Base-by-base conservation (phyloP, 2,797 vertebrate genomes). In the Xenopus petersii region DNA sequence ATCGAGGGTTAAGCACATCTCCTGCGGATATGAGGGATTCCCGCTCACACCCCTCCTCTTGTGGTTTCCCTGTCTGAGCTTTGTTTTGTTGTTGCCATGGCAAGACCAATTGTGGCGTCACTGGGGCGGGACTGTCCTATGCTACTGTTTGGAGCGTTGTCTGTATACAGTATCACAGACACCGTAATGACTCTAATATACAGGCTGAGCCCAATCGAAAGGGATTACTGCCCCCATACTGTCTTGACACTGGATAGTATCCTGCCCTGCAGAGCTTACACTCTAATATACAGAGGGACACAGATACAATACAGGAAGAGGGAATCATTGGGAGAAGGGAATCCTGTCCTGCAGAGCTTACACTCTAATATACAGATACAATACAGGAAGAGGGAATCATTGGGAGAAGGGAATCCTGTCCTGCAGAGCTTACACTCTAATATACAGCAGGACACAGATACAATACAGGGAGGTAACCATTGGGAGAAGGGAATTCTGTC, bases 81-180 rank as follows among this genome's bases (percentile, higher is more conserved):
- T 79, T 79, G 76, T 79, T 79, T 49, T 79, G 24, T n/a, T 54
- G 71, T 79, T 49, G 71, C 71, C 55, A 74, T 65, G 62, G 76
- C 0, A 59, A 73, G 16, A 54, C 24, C 24, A 61, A 64, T 66
- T 33, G 48, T 79, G 76, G 74, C 71, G 66, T 79, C 76, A 74
- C 66, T 36, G 64, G 67, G 76, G 71, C 70, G 51, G 70, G 63
- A 58, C 58, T 54, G 59, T 78, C 66, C 76, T 65, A 24, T 59
- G 76, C 76, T 79, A 79, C 76, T 79, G 76, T 79, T 79, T 79
- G 61, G 66, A 74, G 42, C 71, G 76, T 79, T 79, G 76, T 79
- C 76, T 79, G 26, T 79, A 79, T 65, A 79, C 76, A 79, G 71
- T 73, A 61, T 69, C 61, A 70, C 10, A 58, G 48, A 6, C n/a